These are phyloP conservation scores for Cerastoderma edule DNA, from an alignment of 2,888 invertebrate species.

Conservation along the genomic window DNA sequence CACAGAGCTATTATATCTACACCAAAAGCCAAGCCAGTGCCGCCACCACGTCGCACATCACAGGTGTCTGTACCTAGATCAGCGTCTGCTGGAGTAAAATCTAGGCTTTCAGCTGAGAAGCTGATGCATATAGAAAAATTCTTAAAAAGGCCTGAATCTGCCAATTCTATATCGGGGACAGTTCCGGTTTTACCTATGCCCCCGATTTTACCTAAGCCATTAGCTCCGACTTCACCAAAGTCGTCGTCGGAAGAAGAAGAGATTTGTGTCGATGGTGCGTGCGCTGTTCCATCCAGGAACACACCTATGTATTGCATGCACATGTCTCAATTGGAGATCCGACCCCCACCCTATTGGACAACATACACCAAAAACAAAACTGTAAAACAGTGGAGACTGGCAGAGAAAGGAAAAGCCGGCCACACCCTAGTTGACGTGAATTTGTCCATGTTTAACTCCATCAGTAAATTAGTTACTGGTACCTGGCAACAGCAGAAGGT, in stretches of 20 bases:
- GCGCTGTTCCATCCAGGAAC: conserved; percentile 41
- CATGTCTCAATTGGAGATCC: conserved; percentile 40
- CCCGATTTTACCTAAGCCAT: no score
- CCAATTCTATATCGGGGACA: no score
- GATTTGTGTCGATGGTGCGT: conserved; percentile 10
- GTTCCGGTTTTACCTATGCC: neutral
- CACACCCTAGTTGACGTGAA: conserved; percentile 52
- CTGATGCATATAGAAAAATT: no score
- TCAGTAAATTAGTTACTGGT: conserved; percentile 54
- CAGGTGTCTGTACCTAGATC: neutral
- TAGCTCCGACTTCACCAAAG: no score
- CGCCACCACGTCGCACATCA: neutral
- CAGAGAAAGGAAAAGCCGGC: conserved; percentile 15
- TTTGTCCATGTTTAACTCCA: conserved; percentile 44
- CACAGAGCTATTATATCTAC: conserved; percentile 6
- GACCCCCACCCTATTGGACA: conserved; percentile 64
- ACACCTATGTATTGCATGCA: conserved; percentile 57
- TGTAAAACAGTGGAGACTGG: conserved; percentile 57
- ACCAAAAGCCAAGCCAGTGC: conserved; percentile 5
- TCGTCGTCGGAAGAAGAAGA: no score
- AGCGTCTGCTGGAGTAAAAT: neutral
- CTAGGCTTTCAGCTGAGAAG: no score
- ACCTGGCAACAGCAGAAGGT: conserved; percentile 64
- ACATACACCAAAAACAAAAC: conserved; percentile 44
- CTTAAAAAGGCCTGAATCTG: no score